Evolutionary conservation across 2,888 invertebrate species (phyloP).

Genomic region (Thera obeliscata): DNA sequence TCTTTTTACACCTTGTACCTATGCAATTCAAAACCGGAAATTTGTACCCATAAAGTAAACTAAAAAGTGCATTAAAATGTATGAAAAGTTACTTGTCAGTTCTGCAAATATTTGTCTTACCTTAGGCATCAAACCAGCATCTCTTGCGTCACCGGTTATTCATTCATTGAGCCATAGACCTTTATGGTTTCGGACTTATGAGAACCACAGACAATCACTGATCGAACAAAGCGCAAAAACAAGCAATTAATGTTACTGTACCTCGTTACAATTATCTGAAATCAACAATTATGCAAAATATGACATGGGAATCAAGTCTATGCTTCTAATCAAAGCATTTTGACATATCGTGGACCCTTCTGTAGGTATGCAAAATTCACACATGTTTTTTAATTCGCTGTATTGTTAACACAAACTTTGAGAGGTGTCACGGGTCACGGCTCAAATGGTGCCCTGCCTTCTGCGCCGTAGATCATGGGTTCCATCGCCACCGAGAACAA

Average conservation of each 20-base stretch:
- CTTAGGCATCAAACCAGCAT: not conserved
- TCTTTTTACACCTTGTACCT: too few species aligned
- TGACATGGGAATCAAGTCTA: slow-evolving; percentile 12
- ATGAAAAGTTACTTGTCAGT: too few species aligned
- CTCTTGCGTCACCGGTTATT: not conserved
- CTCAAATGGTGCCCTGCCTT: too few species aligned
- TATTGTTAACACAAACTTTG: not conserved
- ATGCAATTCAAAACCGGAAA: too few species aligned
- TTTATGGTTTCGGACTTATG: slow-evolving; percentile 3
- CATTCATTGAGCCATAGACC: not conserved
- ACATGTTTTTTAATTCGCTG: not conserved
- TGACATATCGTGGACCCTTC: not conserved
- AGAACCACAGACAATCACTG: slow-evolving; percentile 5
- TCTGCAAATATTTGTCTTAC: not conserved
- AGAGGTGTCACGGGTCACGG: too few species aligned
- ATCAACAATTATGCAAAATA: slow-evolving; percentile 9
- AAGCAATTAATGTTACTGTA: slow-evolving; percentile 2
- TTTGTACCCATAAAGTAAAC: too few species aligned
- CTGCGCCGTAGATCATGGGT: too few species aligned
- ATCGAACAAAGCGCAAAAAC: slow-evolving; percentile 11
- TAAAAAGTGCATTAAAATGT: too few species aligned
- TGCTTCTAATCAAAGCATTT: slow-evolving; percentile 4
- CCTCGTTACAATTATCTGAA: not conserved
- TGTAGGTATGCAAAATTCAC: too few species aligned
- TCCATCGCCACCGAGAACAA: too few species aligned